Evolutionary conservation across 2,113 vertebrate genomes (phyloP), one percentile per base, ranked within the genome.

Genomic region (Plestiodon gilberti): DNA sequence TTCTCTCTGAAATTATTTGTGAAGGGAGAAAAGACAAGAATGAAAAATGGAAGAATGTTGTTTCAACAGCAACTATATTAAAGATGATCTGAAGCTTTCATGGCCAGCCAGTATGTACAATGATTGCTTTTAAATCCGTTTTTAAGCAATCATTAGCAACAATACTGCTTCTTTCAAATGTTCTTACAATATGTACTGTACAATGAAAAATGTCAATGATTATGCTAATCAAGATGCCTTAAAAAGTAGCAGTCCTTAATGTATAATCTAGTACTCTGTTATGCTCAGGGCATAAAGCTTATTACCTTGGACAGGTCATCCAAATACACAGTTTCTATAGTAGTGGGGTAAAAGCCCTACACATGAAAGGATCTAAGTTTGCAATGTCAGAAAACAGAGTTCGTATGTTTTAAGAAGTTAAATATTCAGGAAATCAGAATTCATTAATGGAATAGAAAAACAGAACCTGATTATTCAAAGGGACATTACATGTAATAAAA

Each of bases 1-100:
- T 81, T 82, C 86, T 85, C 83, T 96, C 96, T 96, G 89, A 91
- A 95, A 91, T 87, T 83, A 86, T 89, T 92, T 83, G 78, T 95
- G 62, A 71, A 80, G 38, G 55, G 75, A 89, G 87, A 93, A 81
- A 43, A 76, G 30, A 38, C 57, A 78, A n/a, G 2, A 69, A 70
- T 5, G 17, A 17, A 25, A 83, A 87, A 87, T 30, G 9, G n/a
- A 35, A 30, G 9, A 30, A 7, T 3, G 28, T 13, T 55, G 25
- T 75, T 87, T 64, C 59, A 81, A 75, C 28, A 52, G 38, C 22
- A 86, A 69, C n/a, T n/a, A n/a, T n/a, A n/a, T n/a, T n/a, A n/a
- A n/a, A n/a, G n/a, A n/a, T n/a, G n/a, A n/a, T n/a, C n/a, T n/a
- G n/a, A n/a, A n/a, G n/a, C n/a, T n/a, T n/a, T n/a, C n/a, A n/a